These are phyloP conservation scores for Sphyrna mokarran DNA, from an alignment of 2,113 vertebrate genomes.

Conservation along the genomic window DNA sequence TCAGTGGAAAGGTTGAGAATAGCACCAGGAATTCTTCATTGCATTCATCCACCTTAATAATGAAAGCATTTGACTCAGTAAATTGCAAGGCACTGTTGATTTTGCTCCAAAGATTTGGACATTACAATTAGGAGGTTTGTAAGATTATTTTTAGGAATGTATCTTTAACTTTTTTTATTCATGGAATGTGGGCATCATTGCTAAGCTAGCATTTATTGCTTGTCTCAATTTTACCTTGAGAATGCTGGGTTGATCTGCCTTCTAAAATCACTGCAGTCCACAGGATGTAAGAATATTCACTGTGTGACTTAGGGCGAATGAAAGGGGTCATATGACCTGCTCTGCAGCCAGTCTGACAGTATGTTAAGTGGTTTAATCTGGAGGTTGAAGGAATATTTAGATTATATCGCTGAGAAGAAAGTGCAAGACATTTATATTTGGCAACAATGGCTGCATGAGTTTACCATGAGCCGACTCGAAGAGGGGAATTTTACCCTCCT, in stretches of 20 bases:
- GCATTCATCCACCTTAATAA: no score
- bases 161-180: not conserved
- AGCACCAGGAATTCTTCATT: no score
- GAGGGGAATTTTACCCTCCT: no score
- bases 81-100: not conserved
- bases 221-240: no score
- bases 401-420: not conserved
- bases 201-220: no score
- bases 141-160: not conserved
- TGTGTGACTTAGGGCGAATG: not conserved
- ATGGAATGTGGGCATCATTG: no score
- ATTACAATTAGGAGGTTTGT: not conserved
- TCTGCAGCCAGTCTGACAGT: not conserved
- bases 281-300: no score
- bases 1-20: not conserved
- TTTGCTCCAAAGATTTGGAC: not conserved
- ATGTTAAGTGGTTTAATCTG: not conserved
- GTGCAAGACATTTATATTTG: not conserved
- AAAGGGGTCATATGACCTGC: not conserved
- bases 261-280: no score
- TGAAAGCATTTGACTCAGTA: no score
- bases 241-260: no score
- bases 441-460: no score
- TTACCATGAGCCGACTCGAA: no score
- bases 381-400: not conserved